phyloP scores from a whole-genome alignment of 2,113 vertebrate genomes.

The Grallaria varia region DNA sequence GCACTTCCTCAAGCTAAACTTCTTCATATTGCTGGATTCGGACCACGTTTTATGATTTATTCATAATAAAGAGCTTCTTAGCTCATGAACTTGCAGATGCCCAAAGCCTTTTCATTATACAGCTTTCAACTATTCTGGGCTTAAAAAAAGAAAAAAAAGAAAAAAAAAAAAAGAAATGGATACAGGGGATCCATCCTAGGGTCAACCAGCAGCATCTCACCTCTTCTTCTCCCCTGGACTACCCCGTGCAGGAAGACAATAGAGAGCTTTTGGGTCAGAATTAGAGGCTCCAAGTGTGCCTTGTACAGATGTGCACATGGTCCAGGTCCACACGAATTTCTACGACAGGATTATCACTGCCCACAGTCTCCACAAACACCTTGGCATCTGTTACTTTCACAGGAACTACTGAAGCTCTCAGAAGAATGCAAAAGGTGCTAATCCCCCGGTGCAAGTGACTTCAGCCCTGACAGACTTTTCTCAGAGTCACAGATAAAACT shows the following conservation, averaged over 20 bases:
- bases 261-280: not conserved
- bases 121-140: not conserved
- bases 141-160: not conserved
- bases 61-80: not conserved
- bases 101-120: not conserved
- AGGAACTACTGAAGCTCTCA: constrained; percentile 9
- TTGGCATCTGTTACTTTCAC: not conserved
- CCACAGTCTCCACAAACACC: not conserved
- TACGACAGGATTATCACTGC: not conserved
- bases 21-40: not conserved
- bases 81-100: not conserved
- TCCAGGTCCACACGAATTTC: not conserved
- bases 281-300: not conserved
- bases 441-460: constrained; percentile 7
- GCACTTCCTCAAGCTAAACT: constrained; percentile 1
- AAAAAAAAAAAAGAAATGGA: not conserved
- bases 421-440: not conserved
- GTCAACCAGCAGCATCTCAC: not conserved
- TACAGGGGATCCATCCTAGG: not conserved
- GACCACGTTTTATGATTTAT: constrained; percentile 9
- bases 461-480: constrained; percentile 34
- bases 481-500: constrained; percentile 24
- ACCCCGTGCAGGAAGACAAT: not conserved
- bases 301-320: not conserved
- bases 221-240: not conserved